Percentiles rank a stretch among this genome's conserved stretches.
Conservation (phyloP, 2,797 vertebrate species). For the Tangara arthus region DNA sequence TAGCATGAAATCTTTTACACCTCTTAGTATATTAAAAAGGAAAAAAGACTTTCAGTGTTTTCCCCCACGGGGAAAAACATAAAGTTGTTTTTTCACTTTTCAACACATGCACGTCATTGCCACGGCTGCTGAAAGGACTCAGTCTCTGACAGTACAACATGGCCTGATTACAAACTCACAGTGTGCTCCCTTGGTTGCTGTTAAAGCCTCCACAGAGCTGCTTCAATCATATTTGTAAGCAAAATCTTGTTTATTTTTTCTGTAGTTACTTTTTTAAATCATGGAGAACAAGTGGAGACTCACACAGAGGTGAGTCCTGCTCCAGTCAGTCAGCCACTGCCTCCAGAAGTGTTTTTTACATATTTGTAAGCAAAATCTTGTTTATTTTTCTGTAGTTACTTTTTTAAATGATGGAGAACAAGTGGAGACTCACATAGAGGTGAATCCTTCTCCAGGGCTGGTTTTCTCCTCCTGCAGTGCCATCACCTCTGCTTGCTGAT, state of each 20-base stretch:
- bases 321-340: no score
- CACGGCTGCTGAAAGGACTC: not conserved
- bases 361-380: not conserved
- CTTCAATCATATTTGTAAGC: not conserved
- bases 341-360: not conserved
- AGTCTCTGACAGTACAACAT: not conserved
- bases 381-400: not conserved
- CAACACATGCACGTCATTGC: not conserved
- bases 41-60: not conserved
- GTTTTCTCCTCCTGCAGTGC: not conserved
- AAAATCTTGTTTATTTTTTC: not conserved
- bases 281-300: fast-evolving
- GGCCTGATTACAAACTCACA: not conserved
- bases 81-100: not conserved
- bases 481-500: not conserved
- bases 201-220: not conserved
- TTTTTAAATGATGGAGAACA: not conserved
- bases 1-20: conserved; percentile 34
- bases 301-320: not conserved
- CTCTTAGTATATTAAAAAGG: conserved; percentile 17
- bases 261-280: not conserved
- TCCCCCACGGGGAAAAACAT: not conserved
- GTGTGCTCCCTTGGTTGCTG: not conserved
- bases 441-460: fast-evolving
- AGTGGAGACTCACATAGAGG: not conserved